Percentiles rank a stretch among this genome's conserved stretches.
These are phyloP conservation scores for Lamproptera curius DNA, from an alignment of 2,888 invertebrate species.

Conservation along the genomic window DNA sequence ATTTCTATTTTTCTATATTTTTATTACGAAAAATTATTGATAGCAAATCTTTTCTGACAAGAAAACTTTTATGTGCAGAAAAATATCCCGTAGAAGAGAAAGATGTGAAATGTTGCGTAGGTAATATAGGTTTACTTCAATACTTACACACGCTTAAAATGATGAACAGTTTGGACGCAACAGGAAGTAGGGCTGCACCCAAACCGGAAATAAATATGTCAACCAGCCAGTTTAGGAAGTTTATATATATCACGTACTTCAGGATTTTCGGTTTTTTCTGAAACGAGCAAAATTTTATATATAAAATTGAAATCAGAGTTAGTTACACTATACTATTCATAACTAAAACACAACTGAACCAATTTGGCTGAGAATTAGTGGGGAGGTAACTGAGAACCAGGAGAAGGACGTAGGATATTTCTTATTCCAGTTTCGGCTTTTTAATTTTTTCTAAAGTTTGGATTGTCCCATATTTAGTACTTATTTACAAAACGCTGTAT, in stretches of 20 bases:
- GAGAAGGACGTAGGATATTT: neutral
- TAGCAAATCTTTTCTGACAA: too few species aligned
- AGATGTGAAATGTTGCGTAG: too few species aligned
- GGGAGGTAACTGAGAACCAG: neutral
- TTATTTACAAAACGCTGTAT: too few species aligned
- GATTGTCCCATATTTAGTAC: too few species aligned
- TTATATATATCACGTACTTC: constrained; percentile 14
- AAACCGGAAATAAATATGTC: constrained; percentile 14
- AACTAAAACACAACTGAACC: neutral
- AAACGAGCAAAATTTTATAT: too few species aligned
- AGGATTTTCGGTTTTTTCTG: constrained; percentile 23
- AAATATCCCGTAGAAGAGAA: too few species aligned
- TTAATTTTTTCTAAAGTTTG: too few species aligned
- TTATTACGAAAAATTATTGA: too few species aligned
- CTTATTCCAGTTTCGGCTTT: neutral
- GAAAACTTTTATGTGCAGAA: too few species aligned
- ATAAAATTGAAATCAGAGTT: constrained; percentile 7
- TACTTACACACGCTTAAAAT: constrained; percentile 16
- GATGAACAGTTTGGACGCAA: neutral
- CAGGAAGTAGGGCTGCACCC: neutral
- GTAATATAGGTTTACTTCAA: too few species aligned
- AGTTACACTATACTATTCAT: constrained; percentile 3
- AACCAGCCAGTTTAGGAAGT: constrained; percentile 20
- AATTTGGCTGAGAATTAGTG: neutral
- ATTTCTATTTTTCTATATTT: too few species aligned